Conservation (phyloP, 1,140 invertebrate genomes). For the Propsilocerus akamusi region DNA sequence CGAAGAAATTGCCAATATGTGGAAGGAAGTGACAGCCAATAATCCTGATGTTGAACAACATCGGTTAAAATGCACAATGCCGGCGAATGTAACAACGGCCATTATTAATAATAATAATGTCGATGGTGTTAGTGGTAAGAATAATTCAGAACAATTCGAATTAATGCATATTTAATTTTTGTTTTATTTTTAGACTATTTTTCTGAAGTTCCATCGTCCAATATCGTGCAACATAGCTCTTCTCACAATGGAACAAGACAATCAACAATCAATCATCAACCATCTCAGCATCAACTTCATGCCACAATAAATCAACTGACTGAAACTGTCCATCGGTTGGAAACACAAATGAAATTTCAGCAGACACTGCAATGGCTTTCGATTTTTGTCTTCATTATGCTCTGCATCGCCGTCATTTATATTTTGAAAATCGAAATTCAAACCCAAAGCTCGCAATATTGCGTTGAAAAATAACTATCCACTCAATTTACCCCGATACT, state of each 20-base stretch:
- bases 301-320: background rate
- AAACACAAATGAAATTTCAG: background rate
- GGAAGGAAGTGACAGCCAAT: background rate
- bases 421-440: background rate
- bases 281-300: background rate
- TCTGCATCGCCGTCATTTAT: background rate
- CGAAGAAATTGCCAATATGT: background rate
- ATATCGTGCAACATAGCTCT: background rate
- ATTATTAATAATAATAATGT: background rate
- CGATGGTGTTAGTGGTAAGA: background rate
- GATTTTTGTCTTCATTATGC: background rate
- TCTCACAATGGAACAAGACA: background rate
- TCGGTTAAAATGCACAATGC: constrained; percentile 1
- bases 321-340: background rate
- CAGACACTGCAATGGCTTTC: background rate
- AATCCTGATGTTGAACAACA: background rate
- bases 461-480: background rate
- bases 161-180: background rate
- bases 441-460: background rate
- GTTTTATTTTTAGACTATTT: background rate
- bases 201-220: background rate
- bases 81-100: background rate
- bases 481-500: too few species aligned
- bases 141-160: background rate
- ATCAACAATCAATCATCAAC: background rate